A percentile compares a stretch with the other conserved stretches of the same genome.
These are phyloP conservation scores for Mongoloraphidia duomilia DNA, from an alignment of 2,888 invertebrate genomes.

Conservation along the genomic window DNA sequence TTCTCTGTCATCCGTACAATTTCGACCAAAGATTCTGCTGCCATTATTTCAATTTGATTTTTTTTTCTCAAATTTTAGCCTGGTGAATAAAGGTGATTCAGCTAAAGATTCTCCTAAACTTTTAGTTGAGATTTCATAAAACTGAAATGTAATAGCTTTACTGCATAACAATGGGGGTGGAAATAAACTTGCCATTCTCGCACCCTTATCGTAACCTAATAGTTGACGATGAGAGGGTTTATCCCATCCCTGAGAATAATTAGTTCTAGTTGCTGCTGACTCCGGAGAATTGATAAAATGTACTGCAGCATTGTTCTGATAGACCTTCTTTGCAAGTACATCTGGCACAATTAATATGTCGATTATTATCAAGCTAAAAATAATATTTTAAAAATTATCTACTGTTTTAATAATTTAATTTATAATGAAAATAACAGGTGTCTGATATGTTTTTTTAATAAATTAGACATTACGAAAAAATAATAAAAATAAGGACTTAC, in stretches of 20 bases:
- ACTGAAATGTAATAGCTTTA: neutral
- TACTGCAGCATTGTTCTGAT: conserved; percentile 8
- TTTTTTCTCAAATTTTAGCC: neutral
- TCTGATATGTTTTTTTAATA: too few relatives aligned
- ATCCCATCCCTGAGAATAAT: conserved; percentile 11
- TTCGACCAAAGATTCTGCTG: conserved; percentile 8
- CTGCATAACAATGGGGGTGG: conserved; percentile 1
- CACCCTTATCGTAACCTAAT: conserved; percentile 12
- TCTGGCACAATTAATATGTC: conserved; percentile 2
- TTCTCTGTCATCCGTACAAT: too few relatives aligned
- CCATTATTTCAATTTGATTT: neutral
- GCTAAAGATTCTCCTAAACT: conserved; percentile 1
- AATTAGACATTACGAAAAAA: too few relatives aligned
- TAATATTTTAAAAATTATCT: neutral
- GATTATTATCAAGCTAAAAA: neutral
- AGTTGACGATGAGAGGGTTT: conserved; percentile 11
- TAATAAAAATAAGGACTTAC: too few relatives aligned
- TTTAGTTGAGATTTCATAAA: neutral
- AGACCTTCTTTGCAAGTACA: conserved; percentile 11
- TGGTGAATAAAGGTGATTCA: neutral
- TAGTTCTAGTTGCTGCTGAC: conserved; percentile 10
- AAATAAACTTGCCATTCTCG: conserved; percentile 9
- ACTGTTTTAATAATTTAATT: too few relatives aligned
- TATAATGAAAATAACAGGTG: too few relatives aligned
- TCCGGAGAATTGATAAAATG: conserved; percentile 12